Conservation (phyloP, 2,888 invertebrate species). For the Periphyllus acericola region DNA sequence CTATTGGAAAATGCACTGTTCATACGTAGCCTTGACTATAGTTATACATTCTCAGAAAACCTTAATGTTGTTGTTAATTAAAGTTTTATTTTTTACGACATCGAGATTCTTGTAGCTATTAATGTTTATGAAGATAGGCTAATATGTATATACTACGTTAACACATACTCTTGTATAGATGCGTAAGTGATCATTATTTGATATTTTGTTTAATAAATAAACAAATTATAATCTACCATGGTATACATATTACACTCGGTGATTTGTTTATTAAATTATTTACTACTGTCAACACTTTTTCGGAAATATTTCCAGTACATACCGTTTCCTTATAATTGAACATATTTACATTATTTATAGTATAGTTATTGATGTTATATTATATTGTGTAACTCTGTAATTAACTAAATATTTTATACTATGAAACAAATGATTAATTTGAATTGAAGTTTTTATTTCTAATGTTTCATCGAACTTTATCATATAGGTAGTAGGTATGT, state of each 20-base stretch:
- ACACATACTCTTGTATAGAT: not conserved
- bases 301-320: not conserved
- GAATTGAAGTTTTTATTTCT: not conserved
- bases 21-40: slow-evolving; percentile 26
- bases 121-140: slow-evolving; percentile 40
- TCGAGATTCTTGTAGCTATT: slow-evolving; percentile 16
- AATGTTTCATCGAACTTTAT: not conserved
- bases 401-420: too few relatives aligned
- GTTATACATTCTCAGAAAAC: not conserved
- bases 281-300: not conserved
- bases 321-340: too few relatives aligned
- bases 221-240: not conserved
- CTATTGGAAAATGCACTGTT: slow-evolving; percentile 1
- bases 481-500: too few relatives aligned
- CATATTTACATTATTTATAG: too few relatives aligned
- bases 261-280: not conserved
- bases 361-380: too few relatives aligned
- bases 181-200: not conserved
- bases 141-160: not conserved
- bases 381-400: too few relatives aligned
- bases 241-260: not conserved
- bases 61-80: slow-evolving; percentile 36
- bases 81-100: slow-evolving; percentile 37
- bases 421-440: too few relatives aligned
- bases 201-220: slow-evolving; percentile 18